phyloP scores from a whole-genome alignment of 1,140 invertebrate genomes.

The Aphelinus certus region DNA sequence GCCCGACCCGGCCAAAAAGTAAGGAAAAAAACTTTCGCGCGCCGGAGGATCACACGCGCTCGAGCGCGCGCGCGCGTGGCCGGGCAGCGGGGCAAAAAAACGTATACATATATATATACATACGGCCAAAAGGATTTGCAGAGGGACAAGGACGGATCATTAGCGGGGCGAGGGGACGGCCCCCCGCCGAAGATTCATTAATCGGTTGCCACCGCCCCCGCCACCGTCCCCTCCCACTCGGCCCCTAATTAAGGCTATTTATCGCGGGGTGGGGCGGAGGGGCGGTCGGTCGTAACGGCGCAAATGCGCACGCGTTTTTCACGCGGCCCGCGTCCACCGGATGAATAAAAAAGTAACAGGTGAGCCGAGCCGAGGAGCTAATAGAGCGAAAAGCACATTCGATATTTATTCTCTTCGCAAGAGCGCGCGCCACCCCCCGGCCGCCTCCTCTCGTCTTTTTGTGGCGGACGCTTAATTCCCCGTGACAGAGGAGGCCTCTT shows the following conservation, averaged over 20 bases:
- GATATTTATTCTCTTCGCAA: too few species aligned
- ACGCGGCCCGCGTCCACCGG: too few species aligned
- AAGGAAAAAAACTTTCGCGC: background rate
- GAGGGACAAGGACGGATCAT: slow-evolving; percentile 11
- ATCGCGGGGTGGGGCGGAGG: slow-evolving; percentile 37
- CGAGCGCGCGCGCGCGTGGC: background rate
- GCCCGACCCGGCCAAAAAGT: background rate
- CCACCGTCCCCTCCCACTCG: slow-evolving; percentile 7
- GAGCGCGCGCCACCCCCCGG: too few species aligned
- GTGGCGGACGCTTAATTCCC: slow-evolving; percentile 11
- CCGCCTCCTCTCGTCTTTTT: too few species aligned
- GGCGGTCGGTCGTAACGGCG: too few species aligned
- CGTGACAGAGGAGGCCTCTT: slow-evolving; percentile 4
- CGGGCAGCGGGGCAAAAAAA: background rate
- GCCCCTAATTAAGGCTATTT: slow-evolving; percentile 57
- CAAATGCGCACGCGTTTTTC: too few species aligned
- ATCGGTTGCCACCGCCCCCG: slow-evolving; percentile 43
- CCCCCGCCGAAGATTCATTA: slow-evolving; percentile 52
- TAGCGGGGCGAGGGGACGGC: slow-evolving; percentile 30
- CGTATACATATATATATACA: background rate
- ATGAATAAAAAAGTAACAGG: slow-evolving; percentile 48
- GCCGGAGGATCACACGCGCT: too few species aligned
- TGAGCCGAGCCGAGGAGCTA: background rate
- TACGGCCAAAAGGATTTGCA: background rate
- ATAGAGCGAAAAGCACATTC: background rate